Evolutionary conservation across 2,888 invertebrate genomes (phyloP).

Genomic region (Plebejus argus): DNA sequence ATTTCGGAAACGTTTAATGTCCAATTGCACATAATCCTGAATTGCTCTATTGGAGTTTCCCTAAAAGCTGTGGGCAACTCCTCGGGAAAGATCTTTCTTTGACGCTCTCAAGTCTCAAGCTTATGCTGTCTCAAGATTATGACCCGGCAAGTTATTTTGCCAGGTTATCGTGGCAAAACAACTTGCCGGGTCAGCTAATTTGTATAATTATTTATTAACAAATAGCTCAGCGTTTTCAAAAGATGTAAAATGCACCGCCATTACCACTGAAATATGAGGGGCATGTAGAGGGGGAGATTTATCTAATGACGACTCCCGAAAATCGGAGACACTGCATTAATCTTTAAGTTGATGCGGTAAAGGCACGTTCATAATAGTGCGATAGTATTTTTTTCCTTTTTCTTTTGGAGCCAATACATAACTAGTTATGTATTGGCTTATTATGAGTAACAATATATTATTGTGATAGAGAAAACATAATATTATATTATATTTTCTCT

Average conservation of each 20-base stretch:
- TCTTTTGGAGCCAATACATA: neutral
- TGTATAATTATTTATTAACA: neutral
- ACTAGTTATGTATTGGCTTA: neutral
- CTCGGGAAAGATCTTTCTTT: no score
- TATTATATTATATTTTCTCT: no score
- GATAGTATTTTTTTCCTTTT: slow-evolving; percentile 45
- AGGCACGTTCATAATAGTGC: neutral
- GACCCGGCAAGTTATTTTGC: no score
- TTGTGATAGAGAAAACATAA: no score
- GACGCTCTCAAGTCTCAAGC: no score
- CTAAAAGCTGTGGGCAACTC: no score
- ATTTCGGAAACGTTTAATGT: no score
- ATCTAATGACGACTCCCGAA: slow-evolving; percentile 54
- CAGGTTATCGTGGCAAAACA: no score
- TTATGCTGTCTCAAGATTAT: no score
- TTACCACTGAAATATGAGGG: slow-evolving; percentile 40
- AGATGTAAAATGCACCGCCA: slow-evolving; percentile 17
- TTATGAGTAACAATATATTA: no score
- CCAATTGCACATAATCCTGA: no score
- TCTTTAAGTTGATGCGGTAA: slow-evolving; percentile 30
- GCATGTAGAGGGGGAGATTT: slow-evolving; percentile 46
- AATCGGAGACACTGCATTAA: slow-evolving; percentile 45
- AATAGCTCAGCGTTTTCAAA: slow-evolving; percentile 7
- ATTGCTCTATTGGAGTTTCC: no score
- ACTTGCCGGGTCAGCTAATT: neutral